phyloP scores from a whole-genome alignment of 2,888 invertebrate species.

The Coelogynopora nodosa region DNA sequence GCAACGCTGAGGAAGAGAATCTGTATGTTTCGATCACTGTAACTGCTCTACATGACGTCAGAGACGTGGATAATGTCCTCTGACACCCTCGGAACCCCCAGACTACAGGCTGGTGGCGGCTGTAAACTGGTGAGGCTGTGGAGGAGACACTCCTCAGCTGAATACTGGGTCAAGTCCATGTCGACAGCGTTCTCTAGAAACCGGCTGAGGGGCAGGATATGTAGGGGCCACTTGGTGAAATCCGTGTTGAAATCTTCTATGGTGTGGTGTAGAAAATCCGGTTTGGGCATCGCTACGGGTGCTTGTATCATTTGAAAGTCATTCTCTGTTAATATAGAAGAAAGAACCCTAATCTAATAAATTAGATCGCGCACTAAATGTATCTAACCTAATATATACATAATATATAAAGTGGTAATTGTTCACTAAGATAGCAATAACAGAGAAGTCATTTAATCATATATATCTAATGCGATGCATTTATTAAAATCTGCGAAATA shows the following conservation, averaged over 20 bases:
- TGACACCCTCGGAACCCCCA: background rate
- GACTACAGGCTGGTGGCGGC: background rate
- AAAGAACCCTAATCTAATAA: too few species aligned
- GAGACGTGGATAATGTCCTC: too few species aligned
- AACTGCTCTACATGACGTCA: too few species aligned
- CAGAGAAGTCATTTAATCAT: too few species aligned
- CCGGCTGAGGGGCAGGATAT: background rate
- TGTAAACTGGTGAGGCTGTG: background rate
- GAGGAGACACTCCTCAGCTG: background rate
- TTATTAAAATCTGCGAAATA: too few species aligned
- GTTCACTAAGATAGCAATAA: too few species aligned
- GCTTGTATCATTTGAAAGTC: background rate
- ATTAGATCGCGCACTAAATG: too few species aligned
- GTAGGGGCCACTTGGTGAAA: background rate
- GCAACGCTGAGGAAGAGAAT: too few species aligned
- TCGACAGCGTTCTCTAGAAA: background rate
- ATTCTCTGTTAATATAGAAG: too few species aligned
- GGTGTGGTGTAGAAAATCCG: background rate
- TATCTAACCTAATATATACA: background rate
- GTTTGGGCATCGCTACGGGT: background rate
- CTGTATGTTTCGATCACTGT: too few species aligned
- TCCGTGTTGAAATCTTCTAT: slow-evolving; percentile 12
- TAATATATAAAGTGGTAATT: too few species aligned
- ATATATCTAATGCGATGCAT: too few species aligned
- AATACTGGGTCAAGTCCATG: background rate